Evolutionary conservation across 2,113 vertebrate species (phyloP).

Genomic region (Triplophysa dalaica): DNA sequence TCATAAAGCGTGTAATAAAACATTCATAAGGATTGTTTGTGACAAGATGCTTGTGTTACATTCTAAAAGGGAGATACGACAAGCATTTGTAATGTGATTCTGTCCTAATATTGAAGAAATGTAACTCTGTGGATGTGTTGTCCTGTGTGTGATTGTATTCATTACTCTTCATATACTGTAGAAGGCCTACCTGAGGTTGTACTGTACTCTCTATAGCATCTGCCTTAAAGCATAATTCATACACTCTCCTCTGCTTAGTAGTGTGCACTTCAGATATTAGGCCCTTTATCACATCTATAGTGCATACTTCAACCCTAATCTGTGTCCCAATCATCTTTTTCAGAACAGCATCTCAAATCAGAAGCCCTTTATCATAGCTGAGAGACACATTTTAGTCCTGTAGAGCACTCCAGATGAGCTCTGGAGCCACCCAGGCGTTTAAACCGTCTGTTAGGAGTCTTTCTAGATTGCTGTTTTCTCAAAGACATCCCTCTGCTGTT

Average conservation of each 20-base stretch:
- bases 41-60: neutral
- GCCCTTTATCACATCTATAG: neutral
- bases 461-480: neutral
- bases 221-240: conserved; percentile 27
- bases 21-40: neutral
- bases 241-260: neutral
- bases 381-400: neutral
- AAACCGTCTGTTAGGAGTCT: neutral
- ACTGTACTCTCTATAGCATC: neutral
- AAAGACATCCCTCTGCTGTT: neutral
- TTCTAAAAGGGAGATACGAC: neutral
- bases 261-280: conserved; percentile 8
- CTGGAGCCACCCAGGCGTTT: neutral
- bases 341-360: neutral
- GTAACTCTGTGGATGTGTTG: neutral
- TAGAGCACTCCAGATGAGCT: conserved; percentile 1
- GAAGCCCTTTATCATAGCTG: conserved; percentile 9
- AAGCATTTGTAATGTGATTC: neutral
- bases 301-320: conserved; percentile 23
- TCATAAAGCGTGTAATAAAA: neutral
- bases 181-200: conserved; percentile 12
- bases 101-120: neutral
- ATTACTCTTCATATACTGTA: neutral
- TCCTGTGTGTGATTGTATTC: neutral
- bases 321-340: conserved; percentile 4